A percentile compares a stretch with the other conserved stretches of the same genome.
phyloP scores from a whole-genome alignment of 2,113 vertebrate genomes.

The Phainopepla nitens region DNA sequence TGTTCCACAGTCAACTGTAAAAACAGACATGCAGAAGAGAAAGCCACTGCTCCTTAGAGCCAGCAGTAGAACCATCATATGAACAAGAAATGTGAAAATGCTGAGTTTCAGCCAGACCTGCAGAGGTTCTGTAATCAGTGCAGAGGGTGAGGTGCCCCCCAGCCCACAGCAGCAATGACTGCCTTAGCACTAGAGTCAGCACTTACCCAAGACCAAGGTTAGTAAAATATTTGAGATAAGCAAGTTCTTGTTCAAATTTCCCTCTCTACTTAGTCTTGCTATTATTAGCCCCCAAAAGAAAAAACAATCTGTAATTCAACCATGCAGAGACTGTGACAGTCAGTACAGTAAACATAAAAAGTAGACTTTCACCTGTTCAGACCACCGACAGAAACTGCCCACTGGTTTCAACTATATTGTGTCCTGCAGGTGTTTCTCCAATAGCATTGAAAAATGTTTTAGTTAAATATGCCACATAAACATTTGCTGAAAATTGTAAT shows the following conservation, averaged over 20 bases:
- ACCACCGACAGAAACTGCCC: neutral
- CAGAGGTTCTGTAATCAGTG: neutral
- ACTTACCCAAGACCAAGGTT: neutral
- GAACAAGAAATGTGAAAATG: neutral
- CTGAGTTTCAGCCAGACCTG: neutral
- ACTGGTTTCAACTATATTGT: fast-evolving
- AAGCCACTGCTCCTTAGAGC: neutral
- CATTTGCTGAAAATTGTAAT: neutral
- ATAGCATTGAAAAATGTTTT: neutral
- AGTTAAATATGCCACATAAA: neutral
- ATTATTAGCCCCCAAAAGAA: neutral
- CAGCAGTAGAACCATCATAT: neutral
- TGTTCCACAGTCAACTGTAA: fast-evolving
- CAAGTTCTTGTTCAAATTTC: neutral
- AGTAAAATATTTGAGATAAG: neutral
- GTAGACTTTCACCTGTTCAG: neutral
- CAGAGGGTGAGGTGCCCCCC: neutral
- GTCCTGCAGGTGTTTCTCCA: neutral
- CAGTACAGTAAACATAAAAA: neutral
- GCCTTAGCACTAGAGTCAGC: neutral
- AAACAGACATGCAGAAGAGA: neutral
- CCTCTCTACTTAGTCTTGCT: neutral
- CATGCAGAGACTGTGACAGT: neutral
- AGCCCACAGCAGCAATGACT: neutral
- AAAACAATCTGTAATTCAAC: neutral